Conservation (phyloP, 2,113 vertebrate genomes). For the Thamnaconus septentrionalis region DNA sequence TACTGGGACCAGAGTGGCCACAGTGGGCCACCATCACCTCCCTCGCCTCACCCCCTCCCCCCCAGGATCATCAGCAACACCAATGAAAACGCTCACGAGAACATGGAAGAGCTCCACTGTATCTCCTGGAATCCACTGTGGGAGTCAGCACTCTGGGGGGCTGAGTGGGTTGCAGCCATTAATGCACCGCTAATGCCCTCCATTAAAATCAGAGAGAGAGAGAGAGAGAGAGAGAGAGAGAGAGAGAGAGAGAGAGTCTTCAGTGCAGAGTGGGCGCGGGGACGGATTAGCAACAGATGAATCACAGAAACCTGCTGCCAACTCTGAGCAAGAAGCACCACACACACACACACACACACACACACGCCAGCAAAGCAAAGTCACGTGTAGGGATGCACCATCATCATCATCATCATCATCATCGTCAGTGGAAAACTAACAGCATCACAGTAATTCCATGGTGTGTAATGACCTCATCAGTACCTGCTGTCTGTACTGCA, state of each 20-base stretch:
- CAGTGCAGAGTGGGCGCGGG: slow-evolving; percentile 36
- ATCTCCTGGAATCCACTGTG: slow-evolving; percentile 46
- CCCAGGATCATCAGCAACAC: slow-evolving; percentile 21
- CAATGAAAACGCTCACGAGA: slow-evolving; percentile 25
- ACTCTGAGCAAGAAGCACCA: slow-evolving; percentile 14
- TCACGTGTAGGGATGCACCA: neutral
- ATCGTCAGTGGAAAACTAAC: too few relatives aligned
- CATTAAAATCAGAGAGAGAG: slow-evolving; percentile 34
- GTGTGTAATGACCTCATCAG: too few relatives aligned
- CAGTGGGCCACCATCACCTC: slow-evolving; percentile 34
- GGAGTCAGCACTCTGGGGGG: slow-evolving; percentile 20
- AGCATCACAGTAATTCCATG: too few relatives aligned
- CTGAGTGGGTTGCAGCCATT: slow-evolving; percentile 27
- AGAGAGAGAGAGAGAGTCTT: neutral
- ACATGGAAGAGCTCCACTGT: slow-evolving; percentile 31
- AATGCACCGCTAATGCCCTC: slow-evolving; percentile 59
- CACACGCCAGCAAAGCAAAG: neutral
- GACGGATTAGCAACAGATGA: slow-evolving; percentile 44
- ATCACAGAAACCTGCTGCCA: slow-evolving; percentile 34
- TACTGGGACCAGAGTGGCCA: slow-evolving; percentile 42
- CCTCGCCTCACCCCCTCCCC: slow-evolving; percentile 13
- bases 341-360: slow-evolving; percentile 5
- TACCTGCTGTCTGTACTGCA: too few relatives aligned
- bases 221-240: too few relatives aligned
- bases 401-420: too few relatives aligned